These are phyloP conservation scores for Bergia puertoricense DNA, from an alignment of 92 coral and sea anemone species.

Conservation along the genomic window DNA sequence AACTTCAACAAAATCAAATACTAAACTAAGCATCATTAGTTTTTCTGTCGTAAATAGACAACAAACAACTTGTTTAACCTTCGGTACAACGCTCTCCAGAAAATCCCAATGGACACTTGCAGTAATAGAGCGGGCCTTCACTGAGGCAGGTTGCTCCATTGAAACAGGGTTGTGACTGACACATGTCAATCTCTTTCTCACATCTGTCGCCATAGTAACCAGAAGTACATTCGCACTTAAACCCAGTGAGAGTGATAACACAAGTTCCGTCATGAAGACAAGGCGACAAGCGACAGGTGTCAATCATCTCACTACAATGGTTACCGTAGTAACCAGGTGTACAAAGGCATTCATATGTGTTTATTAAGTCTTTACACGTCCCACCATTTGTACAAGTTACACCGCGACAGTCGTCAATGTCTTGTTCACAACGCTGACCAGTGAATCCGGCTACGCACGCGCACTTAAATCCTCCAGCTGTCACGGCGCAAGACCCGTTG, in stretches of 20 bases:
- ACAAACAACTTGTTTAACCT: conserved; percentile 39
- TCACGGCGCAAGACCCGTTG: conserved; percentile 53
- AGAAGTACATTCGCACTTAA: conserved; percentile 57
- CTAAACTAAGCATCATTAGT: not conserved
- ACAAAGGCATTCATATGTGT: conserved; percentile 61
- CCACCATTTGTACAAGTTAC: conserved; percentile 68
- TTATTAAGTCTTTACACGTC: conserved; percentile 54
- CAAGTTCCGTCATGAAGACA: conserved; percentile 75
- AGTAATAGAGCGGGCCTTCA: conserved; percentile 58
- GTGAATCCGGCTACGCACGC: conserved; percentile 51
- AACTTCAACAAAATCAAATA: not conserved
- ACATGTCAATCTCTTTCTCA: conserved; percentile 72
- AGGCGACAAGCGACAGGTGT: conserved; percentile 73
- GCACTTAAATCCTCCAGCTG: conserved; percentile 53
- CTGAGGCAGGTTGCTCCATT: conserved; percentile 75
- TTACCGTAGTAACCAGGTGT: conserved; percentile 70
- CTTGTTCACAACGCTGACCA: conserved; percentile 47
- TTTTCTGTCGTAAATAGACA: not conserved
- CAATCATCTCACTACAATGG: conserved; percentile 59
- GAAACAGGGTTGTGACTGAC: conserved; percentile 72
- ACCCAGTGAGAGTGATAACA: conserved; percentile 51
- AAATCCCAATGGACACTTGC: conserved; percentile 73
- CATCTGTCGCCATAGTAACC: conserved; percentile 69
- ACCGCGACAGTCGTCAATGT: conserved; percentile 47
- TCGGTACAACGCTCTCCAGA: conserved; percentile 62